Percentiles rank a stretch among this genome's conserved stretches.
These are phyloP conservation scores for Automeris io DNA, from an alignment of 2,888 invertebrate genomes.

Conservation along the genomic window DNA sequence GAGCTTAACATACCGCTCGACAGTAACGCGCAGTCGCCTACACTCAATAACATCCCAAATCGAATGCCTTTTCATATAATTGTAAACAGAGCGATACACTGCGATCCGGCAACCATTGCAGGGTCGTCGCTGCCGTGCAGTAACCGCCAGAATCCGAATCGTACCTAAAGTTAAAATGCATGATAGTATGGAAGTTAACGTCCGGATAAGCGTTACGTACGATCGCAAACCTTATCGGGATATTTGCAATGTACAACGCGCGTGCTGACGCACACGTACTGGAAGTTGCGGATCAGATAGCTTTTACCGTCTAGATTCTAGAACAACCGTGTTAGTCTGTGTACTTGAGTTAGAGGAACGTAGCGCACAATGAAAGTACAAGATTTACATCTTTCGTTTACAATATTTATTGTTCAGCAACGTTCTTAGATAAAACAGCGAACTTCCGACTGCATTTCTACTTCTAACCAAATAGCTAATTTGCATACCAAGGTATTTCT, in stretches of 20 bases:
- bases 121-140: too few species aligned
- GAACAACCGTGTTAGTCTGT: constrained; percentile 40
- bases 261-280: constrained; percentile 53
- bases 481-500: too few species aligned
- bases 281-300: constrained; percentile 44
- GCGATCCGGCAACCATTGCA: too few species aligned
- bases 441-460: too few species aligned
- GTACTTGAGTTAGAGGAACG: constrained; percentile 31
- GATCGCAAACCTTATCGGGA: constrained; percentile 56
- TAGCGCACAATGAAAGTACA: constrained; percentile 43
- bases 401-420: constrained; percentile 22
- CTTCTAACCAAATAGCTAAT: too few species aligned
- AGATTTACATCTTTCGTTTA: constrained; percentile 59
- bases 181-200: constrained; percentile 43
- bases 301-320: constrained; percentile 43
- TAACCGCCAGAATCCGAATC: too few species aligned
- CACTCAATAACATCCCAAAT: too few species aligned
- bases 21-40: too few species aligned
- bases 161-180: constrained; percentile 48
- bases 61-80: too few species aligned
- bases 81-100: too few species aligned
- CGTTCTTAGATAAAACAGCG: not conserved
- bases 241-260: constrained; percentile 51
- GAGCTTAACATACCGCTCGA: too few species aligned
- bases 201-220: constrained; percentile 57